Base-by-base conservation (phyloP, 2,888 invertebrate genomes). In the Oscheius sp. region DNA sequence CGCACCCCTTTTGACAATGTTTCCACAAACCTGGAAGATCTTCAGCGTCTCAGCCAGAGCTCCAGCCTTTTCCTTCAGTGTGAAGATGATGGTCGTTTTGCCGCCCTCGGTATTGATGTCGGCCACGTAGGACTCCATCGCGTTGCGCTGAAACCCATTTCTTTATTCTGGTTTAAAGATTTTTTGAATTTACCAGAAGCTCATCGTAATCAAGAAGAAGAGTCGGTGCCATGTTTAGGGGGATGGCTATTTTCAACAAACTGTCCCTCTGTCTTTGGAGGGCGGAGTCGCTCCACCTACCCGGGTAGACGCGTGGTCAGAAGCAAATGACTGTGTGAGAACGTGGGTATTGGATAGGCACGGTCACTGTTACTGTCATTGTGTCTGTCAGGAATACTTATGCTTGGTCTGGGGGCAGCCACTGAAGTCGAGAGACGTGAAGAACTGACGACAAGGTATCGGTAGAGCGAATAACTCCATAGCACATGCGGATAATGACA, bases 1-100 rank as follows among this genome's bases (percentile, higher is more conserved):
- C 21, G 21, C 21, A 21, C 21, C 21, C 21, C 21, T 21, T 21
- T 21, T 21, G 21, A 21, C 21, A 21, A 21, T 21, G 21, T 57
- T 57, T 1, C 21, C 11, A 48, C 75, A 21, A 87, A 93, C 94
- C 90, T 95, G 93, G 90, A 99, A 98, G 35, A 96, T 93, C 89
- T 94, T 93, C 76, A 99, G 92, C 74, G 94, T 94, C 87, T 93
- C 93, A 1, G 96, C 96, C 70, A 99, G 91, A 1, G 94, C 93
- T 1, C 99, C 99, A 1, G 95, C 93, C 88, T 94, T 93, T 76
- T 94, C 93, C 72, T 93, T 93, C 0, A 96, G 94, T 0, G 96
- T 94, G 90, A 96, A 96, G 47, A 96, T 92, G 35, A 96, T 90
- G 89, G 94, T 94, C 0, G 87, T 89, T 37, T 85, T 86, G 9